Evolutionary conservation across 1,140 invertebrate genomes (phyloP).

Genomic region (Diachasma alloeum): DNA sequence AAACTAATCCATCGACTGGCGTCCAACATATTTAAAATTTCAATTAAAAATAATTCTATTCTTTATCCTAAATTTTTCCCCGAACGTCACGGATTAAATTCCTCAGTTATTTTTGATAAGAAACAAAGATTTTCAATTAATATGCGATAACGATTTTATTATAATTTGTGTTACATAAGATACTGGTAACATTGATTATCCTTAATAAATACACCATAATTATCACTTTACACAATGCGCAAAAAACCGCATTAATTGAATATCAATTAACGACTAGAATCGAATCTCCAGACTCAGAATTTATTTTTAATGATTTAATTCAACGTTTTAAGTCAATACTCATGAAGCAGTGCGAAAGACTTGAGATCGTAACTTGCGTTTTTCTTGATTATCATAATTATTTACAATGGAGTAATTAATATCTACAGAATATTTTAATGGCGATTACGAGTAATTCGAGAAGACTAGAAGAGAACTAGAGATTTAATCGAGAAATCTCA

Average conservation of each 20-base stretch:
- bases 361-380: neutral
- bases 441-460: neutral
- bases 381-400: neutral
- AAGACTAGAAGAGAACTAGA: conserved; percentile 4
- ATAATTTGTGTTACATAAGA: conserved; percentile 33
- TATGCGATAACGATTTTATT: conserved; percentile 40
- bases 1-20: no score
- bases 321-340: neutral
- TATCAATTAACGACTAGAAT: neutral
- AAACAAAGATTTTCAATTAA: conserved; percentile 7
- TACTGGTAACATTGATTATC: conserved; percentile 20
- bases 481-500: neutral
- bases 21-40: no score
- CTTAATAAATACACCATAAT: conserved; percentile 3
- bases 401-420: neutral
- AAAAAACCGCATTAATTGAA: neutral
- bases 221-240: neutral
- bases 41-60: no score
- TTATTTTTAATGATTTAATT: neutral
- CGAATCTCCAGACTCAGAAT: neutral
- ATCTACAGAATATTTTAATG: neutral
- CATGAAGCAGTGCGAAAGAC: neutral
- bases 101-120: no score
- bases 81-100: no score
- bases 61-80: no score